Percentiles rank a stretch among this genome's conserved stretches.
Conservation (phyloP, 2,113 vertebrate genomes). For the Syngnathus typhle region DNA sequence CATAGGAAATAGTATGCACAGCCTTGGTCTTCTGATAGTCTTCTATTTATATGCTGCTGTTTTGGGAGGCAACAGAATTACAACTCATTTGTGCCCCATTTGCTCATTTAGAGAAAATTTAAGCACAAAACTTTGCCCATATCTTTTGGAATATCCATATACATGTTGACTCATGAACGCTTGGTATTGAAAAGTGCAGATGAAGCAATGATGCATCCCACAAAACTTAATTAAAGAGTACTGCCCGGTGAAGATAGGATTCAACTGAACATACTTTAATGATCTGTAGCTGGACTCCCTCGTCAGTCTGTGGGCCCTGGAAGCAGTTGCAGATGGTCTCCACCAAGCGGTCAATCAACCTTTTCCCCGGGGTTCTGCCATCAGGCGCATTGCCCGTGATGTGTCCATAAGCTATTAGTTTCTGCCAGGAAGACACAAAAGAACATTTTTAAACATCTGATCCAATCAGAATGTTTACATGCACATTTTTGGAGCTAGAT, state of each 20-base stretch:
- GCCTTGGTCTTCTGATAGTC: too few species aligned
- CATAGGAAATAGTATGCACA: too few species aligned
- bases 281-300: slow-evolving; percentile 96
- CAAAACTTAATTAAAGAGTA: background rate
- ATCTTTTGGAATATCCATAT: too few species aligned
- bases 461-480: background rate
- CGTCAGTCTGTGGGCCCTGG: slow-evolving; percentile 93
- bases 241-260: background rate
- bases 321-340: slow-evolving; percentile 95
- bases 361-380: slow-evolving; percentile 81
- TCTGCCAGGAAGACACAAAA: slow-evolving; percentile 61
- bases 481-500: background rate
- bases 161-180: too few species aligned
- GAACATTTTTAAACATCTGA: background rate
- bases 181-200: too few species aligned
- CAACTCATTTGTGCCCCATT: too few species aligned
- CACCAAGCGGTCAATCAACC: slow-evolving; percentile 91
- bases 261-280: slow-evolving; percentile 79
- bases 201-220: too few species aligned
- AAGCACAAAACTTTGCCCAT: too few species aligned
- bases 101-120: too few species aligned
- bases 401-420: slow-evolving; percentile 94
- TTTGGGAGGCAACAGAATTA: too few species aligned
- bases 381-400: slow-evolving; percentile 95
- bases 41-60: too few species aligned